These are phyloP conservation scores for Maniola hyperantus DNA, from an alignment of 2,888 invertebrate species.

Conservation along the genomic window DNA sequence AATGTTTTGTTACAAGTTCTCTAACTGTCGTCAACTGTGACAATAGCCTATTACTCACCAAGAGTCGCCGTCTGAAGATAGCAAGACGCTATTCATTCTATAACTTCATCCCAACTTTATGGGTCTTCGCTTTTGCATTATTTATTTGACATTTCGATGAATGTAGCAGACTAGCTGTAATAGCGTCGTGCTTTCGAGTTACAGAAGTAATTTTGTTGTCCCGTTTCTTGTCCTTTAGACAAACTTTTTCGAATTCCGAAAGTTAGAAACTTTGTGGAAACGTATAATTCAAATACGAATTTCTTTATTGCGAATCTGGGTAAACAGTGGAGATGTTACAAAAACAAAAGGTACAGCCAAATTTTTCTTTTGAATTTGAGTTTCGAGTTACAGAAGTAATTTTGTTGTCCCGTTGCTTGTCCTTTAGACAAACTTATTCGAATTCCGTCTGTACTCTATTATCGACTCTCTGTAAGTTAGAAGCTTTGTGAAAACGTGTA, in stretches of 20 bases:
- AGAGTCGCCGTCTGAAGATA: constrained; percentile 7
- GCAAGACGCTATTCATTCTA: constrained; percentile 13
- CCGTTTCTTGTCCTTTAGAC: constrained; percentile 12
- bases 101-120: constrained; percentile 9
- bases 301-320: no score
- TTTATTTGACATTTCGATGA: constrained; percentile 19
- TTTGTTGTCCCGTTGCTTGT: no score
- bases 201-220: neutral
- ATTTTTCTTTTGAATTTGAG: no score
- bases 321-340: no score
- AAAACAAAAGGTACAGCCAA: no score
- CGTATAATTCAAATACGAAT: no score
- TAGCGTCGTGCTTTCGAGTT: neutral
- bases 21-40: no score
- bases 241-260: neutral
- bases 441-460: no score
- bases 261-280: no score
- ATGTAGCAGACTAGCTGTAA: neutral
- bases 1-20: no score
- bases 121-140: constrained; percentile 4
- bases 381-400: no score
- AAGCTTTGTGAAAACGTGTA: neutral
- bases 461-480: neutral
- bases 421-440: no score
- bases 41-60: constrained; percentile 13